Base-by-base conservation (phyloP, 2,113 vertebrate species). In the Eolophus roseicapilla region DNA sequence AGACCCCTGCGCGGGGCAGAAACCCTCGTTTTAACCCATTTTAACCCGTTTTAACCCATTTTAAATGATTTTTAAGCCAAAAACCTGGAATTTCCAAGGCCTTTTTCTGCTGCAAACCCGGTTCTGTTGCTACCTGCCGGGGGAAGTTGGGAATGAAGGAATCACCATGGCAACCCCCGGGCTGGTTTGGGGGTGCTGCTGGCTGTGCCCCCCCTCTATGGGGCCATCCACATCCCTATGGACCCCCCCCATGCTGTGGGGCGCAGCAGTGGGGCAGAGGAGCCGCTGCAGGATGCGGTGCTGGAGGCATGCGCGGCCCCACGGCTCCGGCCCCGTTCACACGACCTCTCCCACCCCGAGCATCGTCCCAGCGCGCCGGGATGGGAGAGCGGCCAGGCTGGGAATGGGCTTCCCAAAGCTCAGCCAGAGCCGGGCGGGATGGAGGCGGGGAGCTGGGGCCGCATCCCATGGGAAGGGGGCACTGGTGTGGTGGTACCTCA, bases 91-190 rank as follows among this genome's bases (percentile, higher is more conserved):
- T 63, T 52, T 5, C n/a, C 17, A 2, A 2, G 4, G 29, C 11
- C 4, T 71, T 19, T 55, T 41, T 19, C 25, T 33, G 11, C 67
- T 25, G 41, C 57, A 47, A 71, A 47, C n/a, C 53, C 11, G 9
- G 9, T 47, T 31, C 52, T 1, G 17, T 63, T 43, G 49, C 27
- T 57, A 25, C 16, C 8, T 25, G 33, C 28, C 21, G 20, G 11
- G 62, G 55, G 6, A 57, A 13, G 55, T 9, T n/a, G 89, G 75
- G 53, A 84, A 70, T 86, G 85, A 76, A 85, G 81, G 24, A 28
- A 92, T 95, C 52, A 52, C 65, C 95, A 96, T 96, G 97, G 94
- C 95, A 96, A 97, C 96, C 79, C 41, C 27, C 80, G 63, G 53
- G 84, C 68, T 86, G 60, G 82, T 91, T 17, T 82, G 78, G 53